Evolutionary conservation across 1,140 invertebrate species (phyloP).

Genomic region (Thaumetopoea pityocampa): DNA sequence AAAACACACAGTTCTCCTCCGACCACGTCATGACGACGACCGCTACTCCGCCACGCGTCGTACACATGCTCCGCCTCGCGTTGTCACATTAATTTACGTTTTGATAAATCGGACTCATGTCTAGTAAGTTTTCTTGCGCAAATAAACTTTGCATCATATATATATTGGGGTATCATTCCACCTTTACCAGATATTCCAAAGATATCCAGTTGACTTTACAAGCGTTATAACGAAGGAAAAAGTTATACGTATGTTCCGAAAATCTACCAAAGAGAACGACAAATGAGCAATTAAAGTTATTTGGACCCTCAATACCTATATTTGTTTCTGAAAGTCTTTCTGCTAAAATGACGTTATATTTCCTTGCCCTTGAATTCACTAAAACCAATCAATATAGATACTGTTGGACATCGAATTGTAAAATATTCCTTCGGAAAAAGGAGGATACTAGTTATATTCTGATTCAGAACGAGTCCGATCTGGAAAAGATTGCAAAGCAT

Average conservation of each 20-base stretch:
- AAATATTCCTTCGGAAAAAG: not conserved
- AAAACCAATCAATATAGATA: not conserved
- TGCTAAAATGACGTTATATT: not conserved
- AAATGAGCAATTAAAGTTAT: not conserved
- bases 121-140: too few relatives aligned
- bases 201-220: not conserved
- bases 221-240: not conserved
- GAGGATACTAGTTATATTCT: too few relatives aligned
- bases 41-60: too few relatives aligned
- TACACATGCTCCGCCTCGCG: too few relatives aligned
- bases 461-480: too few relatives aligned
- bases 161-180: too few relatives aligned
- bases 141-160: too few relatives aligned
- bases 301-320: not conserved
- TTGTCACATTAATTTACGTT: too few relatives aligned
- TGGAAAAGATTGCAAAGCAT: too few relatives aligned
- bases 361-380: not conserved
- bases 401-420: conserved; percentile 2
- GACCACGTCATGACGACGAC: too few relatives aligned
- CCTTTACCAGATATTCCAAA: not conserved
- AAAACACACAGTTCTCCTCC: too few relatives aligned
- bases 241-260: not conserved
- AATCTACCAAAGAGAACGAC: not conserved
- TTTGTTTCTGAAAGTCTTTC: conserved; percentile 1
- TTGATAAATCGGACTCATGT: too few relatives aligned